Evolutionary conservation across 2,113 vertebrate species (phyloP), one percentile per base, ranked within the genome.

Genomic region (Hepsetus odoe): DNA sequence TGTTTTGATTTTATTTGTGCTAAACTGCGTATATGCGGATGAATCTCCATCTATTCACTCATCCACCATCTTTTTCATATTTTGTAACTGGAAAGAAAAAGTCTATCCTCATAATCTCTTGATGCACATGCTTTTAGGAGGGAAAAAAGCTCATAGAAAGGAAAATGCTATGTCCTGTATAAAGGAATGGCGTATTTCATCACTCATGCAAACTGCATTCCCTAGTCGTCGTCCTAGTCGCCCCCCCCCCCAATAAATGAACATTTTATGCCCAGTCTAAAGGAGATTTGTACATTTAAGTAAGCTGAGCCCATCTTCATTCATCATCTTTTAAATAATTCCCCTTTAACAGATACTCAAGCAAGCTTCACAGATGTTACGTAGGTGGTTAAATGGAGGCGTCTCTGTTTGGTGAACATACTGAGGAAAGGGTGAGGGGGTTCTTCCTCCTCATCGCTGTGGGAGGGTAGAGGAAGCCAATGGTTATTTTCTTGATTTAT

Each of bases 261-360:
- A 9, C 32, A 58, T 38, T 53, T 38, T 49, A 18, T 13, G 44
- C 12, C 59, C 49, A 65, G 42, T 18, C 73, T 65, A 53, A 65
- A 65, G 61, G 28, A 26, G 9, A 56, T 49, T 72, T 46, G 40
- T 18, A 28, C 42, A 24, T 61, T 73, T 73, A 55, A 79, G 40
- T 30, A 79, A 65, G 49, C 46, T n/a, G 10, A 56, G 44, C 51
- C 33, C 7, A n/a, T n/a, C 26, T 65, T 79, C 76, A 56, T 79
- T 74, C 42, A 79, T 82, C 76, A 82, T 74, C 18, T 53, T 70
- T 74, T 61, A 59, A 72, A 73, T 70, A 79, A 82, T 68, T 59
- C 70, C 71, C 55, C 56, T 67, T 62, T 74, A 82, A 78, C 70
- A 79, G 74, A 69, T 59, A 56, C 33, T 44, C 28, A 26, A 33